phyloP scores from a whole-genome alignment of 2,888 invertebrate species.

The Molorchus minor region DNA sequence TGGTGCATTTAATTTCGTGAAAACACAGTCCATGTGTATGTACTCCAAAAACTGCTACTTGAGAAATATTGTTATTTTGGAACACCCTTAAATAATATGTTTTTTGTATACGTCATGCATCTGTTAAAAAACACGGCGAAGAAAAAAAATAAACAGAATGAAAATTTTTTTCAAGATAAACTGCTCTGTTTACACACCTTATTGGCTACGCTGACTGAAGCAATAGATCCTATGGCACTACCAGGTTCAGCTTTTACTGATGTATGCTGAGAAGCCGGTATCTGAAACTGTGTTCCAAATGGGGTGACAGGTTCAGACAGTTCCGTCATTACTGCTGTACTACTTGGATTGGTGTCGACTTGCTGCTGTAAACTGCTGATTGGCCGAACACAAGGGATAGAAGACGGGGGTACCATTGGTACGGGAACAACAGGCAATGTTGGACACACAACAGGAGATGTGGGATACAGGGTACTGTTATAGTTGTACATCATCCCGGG shows the following conservation, averaged over 20 bases:
- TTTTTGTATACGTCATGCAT: too few species aligned
- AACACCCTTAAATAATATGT: too few species aligned
- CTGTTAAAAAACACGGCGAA: too few species aligned
- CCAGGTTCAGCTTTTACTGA: constrained; percentile 68
- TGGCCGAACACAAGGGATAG: constrained; percentile 24
- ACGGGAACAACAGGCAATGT: constrained; percentile 62
- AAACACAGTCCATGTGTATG: too few species aligned
- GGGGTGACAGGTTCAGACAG: constrained; percentile 28
- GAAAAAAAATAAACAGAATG: neutral
- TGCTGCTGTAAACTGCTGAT: constrained; percentile 31
- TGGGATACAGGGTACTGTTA: constrained; percentile 61
- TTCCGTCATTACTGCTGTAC: constrained; percentile 32
- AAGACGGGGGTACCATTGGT: constrained; percentile 47
- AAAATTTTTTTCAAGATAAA: too few species aligned
- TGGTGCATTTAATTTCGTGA: too few species aligned
- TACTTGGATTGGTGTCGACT: constrained; percentile 22
- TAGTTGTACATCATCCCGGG: constrained; percentile 70
- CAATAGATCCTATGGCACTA: constrained; percentile 62
- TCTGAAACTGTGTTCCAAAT: constrained; percentile 49
- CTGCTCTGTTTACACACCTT: too few species aligned
- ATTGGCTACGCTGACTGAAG: constrained; percentile 61
- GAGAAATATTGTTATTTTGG: too few species aligned
- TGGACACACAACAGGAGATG: constrained; percentile 71
- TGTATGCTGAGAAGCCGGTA: constrained; percentile 66
- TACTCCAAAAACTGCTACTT: too few species aligned